Conservation (phyloP, 2,113 vertebrate species). For the Capricornis sumatraensis region DNA sequence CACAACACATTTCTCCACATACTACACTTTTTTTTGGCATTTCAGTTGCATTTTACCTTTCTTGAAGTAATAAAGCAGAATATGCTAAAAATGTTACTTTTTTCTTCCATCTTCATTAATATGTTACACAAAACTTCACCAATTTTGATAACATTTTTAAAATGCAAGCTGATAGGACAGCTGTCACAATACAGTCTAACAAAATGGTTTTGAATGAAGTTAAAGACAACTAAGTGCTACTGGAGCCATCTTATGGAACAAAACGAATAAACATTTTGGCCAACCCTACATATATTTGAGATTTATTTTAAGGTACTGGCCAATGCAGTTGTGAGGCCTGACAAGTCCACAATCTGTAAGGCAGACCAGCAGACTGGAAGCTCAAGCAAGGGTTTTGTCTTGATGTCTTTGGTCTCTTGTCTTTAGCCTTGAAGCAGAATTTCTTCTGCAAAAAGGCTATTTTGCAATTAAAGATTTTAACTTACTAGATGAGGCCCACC, state of each 20-base stretch:
- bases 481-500: neutral
- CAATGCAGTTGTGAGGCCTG: neutral
- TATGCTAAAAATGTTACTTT: neutral
- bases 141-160: neutral
- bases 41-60: neutral
- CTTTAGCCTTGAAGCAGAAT: neutral
- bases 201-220: neutral
- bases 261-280: neutral
- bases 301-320: neutral
- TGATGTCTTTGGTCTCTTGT: neutral
- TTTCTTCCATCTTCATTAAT: neutral
- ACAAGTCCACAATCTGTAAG: neutral
- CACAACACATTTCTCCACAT: neutral
- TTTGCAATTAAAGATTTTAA: neutral
- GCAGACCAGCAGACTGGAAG: neutral
- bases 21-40: neutral
- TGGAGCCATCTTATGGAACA: neutral
- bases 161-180: neutral
- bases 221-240: neutral
- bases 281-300: neutral
- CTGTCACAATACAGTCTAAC: neutral
- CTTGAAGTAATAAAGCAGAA: neutral
- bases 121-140: neutral
- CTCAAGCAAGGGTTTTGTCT: neutral
- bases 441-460: neutral